A percentile compares a stretch with the other conserved stretches of the same genome.
Evolutionary conservation across 2,797 vertebrate genomes (phyloP).

Genomic region (Rhynchotus rufescens): DNA sequence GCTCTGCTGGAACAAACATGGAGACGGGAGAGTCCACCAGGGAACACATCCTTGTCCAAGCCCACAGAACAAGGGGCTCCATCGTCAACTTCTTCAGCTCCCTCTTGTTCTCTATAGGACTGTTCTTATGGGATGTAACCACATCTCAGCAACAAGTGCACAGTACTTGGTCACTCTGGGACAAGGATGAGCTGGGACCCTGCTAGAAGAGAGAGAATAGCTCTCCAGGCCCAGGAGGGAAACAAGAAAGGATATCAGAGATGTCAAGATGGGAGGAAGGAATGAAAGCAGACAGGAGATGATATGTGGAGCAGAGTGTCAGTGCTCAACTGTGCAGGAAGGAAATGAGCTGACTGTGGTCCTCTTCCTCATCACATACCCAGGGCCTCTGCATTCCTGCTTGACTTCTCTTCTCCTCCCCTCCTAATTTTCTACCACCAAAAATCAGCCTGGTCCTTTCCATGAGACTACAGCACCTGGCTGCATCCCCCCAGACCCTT

Average conservation of each 20-base stretch:
- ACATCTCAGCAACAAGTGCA: not conserved
- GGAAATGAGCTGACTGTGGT: rapidly evolving
- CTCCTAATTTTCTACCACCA: not conserved
- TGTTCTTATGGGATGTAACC: too few relatives aligned
- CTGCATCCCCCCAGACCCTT: not conserved
- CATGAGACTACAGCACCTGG: not conserved
- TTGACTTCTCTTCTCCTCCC: not conserved
- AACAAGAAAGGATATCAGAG: not conserved
- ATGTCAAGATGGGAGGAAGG: not conserved
- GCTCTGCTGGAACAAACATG: not conserved
- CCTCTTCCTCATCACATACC: not conserved
- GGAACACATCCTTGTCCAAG: not conserved
- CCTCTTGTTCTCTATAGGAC: not conserved
- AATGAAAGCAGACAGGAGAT: not conserved
- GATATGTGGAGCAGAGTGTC: not conserved
- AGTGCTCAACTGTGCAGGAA: not conserved
- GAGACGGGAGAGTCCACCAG: not conserved
- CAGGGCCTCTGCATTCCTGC: not conserved
- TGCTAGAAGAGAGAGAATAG: rapidly evolving
- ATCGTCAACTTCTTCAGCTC: not conserved
- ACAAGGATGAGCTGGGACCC: rapidly evolving
- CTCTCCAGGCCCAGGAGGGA: not conserved
- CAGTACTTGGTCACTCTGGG: rapidly evolving
- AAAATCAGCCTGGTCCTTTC: not conserved
- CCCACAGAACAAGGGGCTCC: not conserved